Evolutionary conservation across 1,140 invertebrate genomes (phyloP), one percentile per base, ranked within the genome.

Genomic region (Rhysida immarginata): DNA sequence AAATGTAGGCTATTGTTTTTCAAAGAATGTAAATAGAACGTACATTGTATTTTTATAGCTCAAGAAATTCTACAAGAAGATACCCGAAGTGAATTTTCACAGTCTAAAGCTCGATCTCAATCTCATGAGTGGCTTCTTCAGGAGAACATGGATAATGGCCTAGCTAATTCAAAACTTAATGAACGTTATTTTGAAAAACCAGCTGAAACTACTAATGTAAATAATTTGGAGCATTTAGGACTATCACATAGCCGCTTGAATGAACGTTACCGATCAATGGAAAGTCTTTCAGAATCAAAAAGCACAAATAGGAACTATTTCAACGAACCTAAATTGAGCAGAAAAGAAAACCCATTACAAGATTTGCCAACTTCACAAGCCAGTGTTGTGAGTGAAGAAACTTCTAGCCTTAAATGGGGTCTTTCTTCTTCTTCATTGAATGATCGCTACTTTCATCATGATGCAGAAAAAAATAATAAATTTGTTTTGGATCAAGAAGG

Each of bases 221-320:
- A n/a, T n/a, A n/a, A n/a, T n/a, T n/a, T 51, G 18, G 55, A 80
- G 0, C 80, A 81, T 56, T 69, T 87, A 43, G 86, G 87, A 0
- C 68, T 91, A 8, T 89, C 85, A 2, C 80, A 83, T 62, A 86
- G 84, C n/a, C 78, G 83, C 55, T 70, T 91, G 2, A 91, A 91
- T 63, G 87, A 90, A 53, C 73, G 87, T 2, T 91, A 91, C 63
- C 86, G 86, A 61, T 88, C 85, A 11, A 80, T 87, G 20, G 87
- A 89, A 50, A 76, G 65, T 51, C 50, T 66, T 78, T 77, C 66
- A 76, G 76, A 63, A 61, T 43, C 25, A 24, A 8, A 26, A n/a
- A 25, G 8, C 5, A 24, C 21, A 3, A 48, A 48, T 25, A 8
- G 23, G n/a, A 55, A 55, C 23, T 21, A 11, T 8, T 42, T 27